Conservation (phyloP, 2,797 vertebrate species). For the Argyrosomus regius region DNA sequence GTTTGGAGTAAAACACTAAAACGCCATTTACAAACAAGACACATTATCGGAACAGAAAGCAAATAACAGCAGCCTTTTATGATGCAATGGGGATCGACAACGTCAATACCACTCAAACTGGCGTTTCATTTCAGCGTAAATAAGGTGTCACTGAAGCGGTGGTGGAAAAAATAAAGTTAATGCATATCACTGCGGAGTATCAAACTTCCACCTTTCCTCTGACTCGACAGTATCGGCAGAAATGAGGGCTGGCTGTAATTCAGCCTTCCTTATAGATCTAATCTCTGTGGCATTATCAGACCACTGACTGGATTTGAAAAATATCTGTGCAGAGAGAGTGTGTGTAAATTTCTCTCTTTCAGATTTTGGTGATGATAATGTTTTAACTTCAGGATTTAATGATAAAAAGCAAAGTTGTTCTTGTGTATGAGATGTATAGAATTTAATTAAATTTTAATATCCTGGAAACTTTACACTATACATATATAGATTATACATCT, state of each 20-base stretch:
- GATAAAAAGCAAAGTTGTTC: not conserved
- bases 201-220: slow-evolving; percentile 58
- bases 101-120: slow-evolving; percentile 59
- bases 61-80: slow-evolving; percentile 37
- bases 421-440: not conserved
- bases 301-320: slow-evolving; percentile 38
- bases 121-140: slow-evolving; percentile 61
- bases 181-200: slow-evolving; percentile 52
- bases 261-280: slow-evolving; percentile 65
- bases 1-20: slow-evolving; percentile 32
- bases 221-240: slow-evolving; percentile 61
- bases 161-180: slow-evolving; percentile 50
- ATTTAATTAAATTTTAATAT: not conserved
- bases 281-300: slow-evolving; percentile 60
- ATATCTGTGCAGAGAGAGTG: slow-evolving; percentile 7
- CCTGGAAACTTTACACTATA: too few relatives aligned
- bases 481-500: too few relatives aligned
- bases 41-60: slow-evolving; percentile 26
- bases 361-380: not conserved
- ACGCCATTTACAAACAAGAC: slow-evolving; percentile 28
- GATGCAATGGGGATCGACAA: slow-evolving; percentile 35
- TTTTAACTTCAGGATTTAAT: not conserved
- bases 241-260: slow-evolving; percentile 64
- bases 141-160: slow-evolving; percentile 51
- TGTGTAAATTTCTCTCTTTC: slow-evolving; percentile 12